Evolutionary conservation across 2,113 vertebrate species (phyloP).

Genomic region (Illadopsis cleaveri): DNA sequence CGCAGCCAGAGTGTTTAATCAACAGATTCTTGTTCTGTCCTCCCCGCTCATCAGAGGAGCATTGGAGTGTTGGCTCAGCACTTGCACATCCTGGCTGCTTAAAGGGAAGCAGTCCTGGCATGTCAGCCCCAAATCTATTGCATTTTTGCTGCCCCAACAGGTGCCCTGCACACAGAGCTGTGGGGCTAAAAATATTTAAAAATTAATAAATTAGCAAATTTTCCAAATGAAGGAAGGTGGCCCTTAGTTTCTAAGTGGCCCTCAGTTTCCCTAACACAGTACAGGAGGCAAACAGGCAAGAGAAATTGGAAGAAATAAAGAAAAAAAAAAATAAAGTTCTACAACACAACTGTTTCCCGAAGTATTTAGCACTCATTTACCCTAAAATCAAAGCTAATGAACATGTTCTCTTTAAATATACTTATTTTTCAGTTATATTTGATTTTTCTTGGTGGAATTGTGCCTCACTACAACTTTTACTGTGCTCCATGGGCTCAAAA

Average conservation of each 20-base stretch:
- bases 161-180: not conserved
- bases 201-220: not conserved
- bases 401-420: not conserved
- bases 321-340: not conserved
- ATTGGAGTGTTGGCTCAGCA: not conserved
- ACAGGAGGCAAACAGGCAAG: not conserved
- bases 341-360: not conserved
- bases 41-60: not conserved
- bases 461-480: not conserved
- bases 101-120: not conserved
- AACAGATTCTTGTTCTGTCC: not conserved
- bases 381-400: not conserved
- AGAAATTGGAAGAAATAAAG: not conserved
- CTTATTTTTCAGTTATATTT: not conserved
- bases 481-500: not conserved
- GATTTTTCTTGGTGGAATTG: not conserved
- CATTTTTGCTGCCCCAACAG: not conserved
- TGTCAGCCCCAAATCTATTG: rapidly evolving
- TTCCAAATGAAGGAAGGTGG: not conserved
- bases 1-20: not conserved
- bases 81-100: not conserved
- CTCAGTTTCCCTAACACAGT: not conserved
- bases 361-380: not conserved
- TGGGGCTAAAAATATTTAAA: not conserved
- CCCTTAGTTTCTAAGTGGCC: not conserved